phyloP scores from a whole-genome alignment of 2,113 vertebrate species.

The Nesoenas mayeri region DNA sequence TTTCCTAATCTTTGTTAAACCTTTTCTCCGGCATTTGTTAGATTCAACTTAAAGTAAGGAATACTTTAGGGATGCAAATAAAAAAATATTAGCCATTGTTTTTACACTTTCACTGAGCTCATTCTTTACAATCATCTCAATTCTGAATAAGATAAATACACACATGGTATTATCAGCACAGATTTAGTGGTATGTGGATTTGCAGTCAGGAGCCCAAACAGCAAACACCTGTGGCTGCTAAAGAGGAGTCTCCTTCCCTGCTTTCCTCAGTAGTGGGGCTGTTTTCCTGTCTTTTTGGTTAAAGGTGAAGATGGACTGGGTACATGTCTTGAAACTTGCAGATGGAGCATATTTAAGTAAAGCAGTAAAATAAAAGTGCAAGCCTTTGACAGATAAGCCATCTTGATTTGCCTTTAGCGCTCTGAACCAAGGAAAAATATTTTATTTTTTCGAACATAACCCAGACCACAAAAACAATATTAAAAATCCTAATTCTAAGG shows the following conservation, averaged over 20 bases:
- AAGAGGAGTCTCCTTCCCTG: background rate
- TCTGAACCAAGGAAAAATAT: background rate
- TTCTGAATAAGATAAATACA: background rate
- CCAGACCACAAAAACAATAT: background rate
- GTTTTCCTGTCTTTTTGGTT: background rate
- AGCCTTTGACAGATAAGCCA: background rate
- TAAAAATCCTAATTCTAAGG: background rate
- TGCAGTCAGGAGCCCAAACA: background rate
- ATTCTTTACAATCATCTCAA: background rate
- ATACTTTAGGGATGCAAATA: background rate
- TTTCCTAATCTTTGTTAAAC: background rate
- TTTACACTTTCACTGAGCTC: background rate
- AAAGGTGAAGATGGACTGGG: background rate
- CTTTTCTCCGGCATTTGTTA: background rate
- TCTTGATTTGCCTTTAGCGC: background rate
- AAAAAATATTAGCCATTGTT: background rate
- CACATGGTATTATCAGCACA: background rate
- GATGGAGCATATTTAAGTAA: background rate
- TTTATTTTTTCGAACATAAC: background rate
- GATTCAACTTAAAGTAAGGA: background rate
- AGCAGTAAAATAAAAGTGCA: background rate
- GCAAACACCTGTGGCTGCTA: background rate
- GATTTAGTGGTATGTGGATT: background rate
- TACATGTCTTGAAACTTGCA: background rate
- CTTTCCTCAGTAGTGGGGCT: background rate